Base-by-base conservation (phyloP, 2,797 vertebrate species). In the Borostomias antarcticus region DNA sequence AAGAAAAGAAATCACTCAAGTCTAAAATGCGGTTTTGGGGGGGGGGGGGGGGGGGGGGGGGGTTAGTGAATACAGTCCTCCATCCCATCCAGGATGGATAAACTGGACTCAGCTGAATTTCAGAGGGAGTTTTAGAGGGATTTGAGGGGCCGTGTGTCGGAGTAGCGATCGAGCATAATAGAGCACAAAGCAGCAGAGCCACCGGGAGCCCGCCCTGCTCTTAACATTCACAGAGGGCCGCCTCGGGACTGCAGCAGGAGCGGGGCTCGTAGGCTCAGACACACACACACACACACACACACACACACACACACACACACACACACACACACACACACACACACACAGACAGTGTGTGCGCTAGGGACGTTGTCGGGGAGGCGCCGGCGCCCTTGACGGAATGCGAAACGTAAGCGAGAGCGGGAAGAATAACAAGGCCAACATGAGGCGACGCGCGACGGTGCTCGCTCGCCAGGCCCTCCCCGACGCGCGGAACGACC, bases 1-100 rank as follows among this genome's bases (percentile, higher is more conserved):
- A 60, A 77, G 75, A 70, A 69, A 50, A 35, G 64, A 60, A 83
- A 72, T 81, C 73, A 68, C 51, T 82, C 67, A 70, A 66, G 70
- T 73, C 82, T 81, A 76, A 86, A 86, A 83, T 84, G 80, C 74
- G 70, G 43, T 15, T 59, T 68, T 28, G 51, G 9, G 51, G 51
- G 17, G 11, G 21, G 26, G 33, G 32, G 15, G 7, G 52, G 43
- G 9, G 43, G 17, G 43, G 17, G 3, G 62, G 52, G n/a, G n/a
- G n/a, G n/a, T n/a, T n/a, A n/a, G n/a, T n/a, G n/a, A n/a, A n/a
- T n/a, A n/a, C n/a, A n/a, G n/a, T n/a, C n/a, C n/a, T n/a, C n/a
- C n/a, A n/a, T n/a, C n/a, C n/a, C n/a, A n/a, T n/a, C n/a, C n/a
- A n/a, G n/a, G n/a, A n/a, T n/a, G n/a, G n/a, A n/a, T n/a, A n/a